phyloP scores from a whole-genome alignment of 2,888 invertebrate genomes.

The Drosophila demipolita region DNA sequence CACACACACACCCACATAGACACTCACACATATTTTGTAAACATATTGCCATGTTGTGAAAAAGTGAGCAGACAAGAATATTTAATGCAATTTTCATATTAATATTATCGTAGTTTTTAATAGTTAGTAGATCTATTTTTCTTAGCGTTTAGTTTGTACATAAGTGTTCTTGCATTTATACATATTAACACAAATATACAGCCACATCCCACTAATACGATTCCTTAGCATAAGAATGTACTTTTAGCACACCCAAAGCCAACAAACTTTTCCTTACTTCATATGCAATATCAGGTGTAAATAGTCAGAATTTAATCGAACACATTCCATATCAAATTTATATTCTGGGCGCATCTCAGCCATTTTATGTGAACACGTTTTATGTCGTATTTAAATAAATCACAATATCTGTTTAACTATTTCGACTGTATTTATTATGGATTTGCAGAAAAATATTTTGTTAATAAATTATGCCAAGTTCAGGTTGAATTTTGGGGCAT shows the following conservation, averaged over 20 bases:
- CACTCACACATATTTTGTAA: constrained; percentile 51
- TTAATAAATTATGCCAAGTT: accelerated
- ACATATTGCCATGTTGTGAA: constrained; percentile 68
- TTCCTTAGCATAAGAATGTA: constrained; percentile 45
- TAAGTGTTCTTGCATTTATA: constrained; percentile 72
- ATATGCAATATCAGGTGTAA: constrained; percentile 68
- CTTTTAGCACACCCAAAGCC: constrained; percentile 53
- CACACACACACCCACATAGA: constrained; percentile 14
- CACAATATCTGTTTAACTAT: neutral
- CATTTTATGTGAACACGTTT: constrained; percentile 14
- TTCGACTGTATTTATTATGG: neutral
- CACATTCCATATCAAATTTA: constrained; percentile 33
- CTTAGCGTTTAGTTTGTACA: constrained; percentile 60
- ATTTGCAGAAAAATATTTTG: neutral
- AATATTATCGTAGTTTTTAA: constrained; percentile 69
- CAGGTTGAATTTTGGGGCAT: neutral
- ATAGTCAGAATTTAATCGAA: constrained; percentile 60
- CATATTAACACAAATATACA: constrained; percentile 34
- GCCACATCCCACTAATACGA: constrained; percentile 13
- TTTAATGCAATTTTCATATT: constrained; percentile 74
- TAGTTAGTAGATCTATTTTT: constrained; percentile 44
- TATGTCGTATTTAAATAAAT: constrained; percentile 27
- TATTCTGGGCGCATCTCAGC: constrained; percentile 9
- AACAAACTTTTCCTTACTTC: constrained; percentile 66
- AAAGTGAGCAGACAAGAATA: constrained; percentile 69